These are phyloP conservation scores for Diplodus puntazzo DNA, from an alignment of 2,797 vertebrate genomes.

Conservation along the genomic window DNA sequence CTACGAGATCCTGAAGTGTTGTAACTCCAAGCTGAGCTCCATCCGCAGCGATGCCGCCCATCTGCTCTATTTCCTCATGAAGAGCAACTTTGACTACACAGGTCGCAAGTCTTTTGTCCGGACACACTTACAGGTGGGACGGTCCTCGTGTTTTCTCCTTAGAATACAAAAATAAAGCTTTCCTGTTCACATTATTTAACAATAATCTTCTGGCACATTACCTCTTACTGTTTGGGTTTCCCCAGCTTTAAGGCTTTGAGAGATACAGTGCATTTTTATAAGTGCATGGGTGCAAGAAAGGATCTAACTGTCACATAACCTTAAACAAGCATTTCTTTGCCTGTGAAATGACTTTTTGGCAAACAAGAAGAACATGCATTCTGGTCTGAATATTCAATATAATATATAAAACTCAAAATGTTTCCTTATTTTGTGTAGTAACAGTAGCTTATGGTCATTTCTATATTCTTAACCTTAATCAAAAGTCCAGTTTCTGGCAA, in stretches of 20 bases:
- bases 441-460: too few species aligned
- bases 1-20: conserved; percentile 98
- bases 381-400: too few species aligned
- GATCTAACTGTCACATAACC: too few species aligned
- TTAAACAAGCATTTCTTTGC: too few species aligned
- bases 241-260: background rate
- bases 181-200: background rate
- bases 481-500: background rate
- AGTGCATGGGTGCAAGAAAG: too few species aligned
- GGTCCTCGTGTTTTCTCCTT: background rate
- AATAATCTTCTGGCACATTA: background rate
- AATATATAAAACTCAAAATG: too few species aligned
- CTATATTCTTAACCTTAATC: background rate
- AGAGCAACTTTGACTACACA: conserved; percentile 99
- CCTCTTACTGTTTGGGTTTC: background rate
- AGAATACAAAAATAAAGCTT: background rate
- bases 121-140: conserved; percentile 88
- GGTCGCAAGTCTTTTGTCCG: conserved; percentile 96
- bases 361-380: too few species aligned
- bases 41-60: conserved; percentile 95
- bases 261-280: background rate
- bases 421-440: too few species aligned
- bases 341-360: too few species aligned
- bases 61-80: conserved; percentile 98
- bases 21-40: conserved; percentile 97